Percentiles rank a stretch among this genome's conserved stretches.
phyloP scores from a whole-genome alignment of 2,797 vertebrate genomes.

The Menidia menidia region DNA sequence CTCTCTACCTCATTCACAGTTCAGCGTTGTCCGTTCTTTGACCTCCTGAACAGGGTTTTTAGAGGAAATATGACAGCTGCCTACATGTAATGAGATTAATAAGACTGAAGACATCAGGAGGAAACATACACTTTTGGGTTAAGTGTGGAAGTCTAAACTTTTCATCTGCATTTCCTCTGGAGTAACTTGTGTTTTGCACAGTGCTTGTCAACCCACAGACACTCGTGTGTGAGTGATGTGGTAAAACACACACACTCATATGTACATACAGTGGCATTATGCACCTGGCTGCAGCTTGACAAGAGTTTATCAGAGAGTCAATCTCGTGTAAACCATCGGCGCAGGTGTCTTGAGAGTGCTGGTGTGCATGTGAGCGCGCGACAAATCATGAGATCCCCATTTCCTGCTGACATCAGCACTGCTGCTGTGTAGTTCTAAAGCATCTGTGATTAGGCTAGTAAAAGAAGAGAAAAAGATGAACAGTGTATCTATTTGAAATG shows the following conservation, averaged over 20 bases:
- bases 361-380: conserved; percentile 6
- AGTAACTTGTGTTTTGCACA: conserved; percentile 45
- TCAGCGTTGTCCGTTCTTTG: no score
- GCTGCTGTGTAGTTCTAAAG: neutral
- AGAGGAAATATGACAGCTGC: neutral
- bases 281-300: conserved; percentile 77
- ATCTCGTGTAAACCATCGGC: conserved; percentile 73
- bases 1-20: neutral
- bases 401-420: conserved; percentile 34
- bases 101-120: conserved; percentile 11
- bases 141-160: conserved; percentile 42
- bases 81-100: neutral
- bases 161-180: conserved; percentile 60
- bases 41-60: no score
- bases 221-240: conserved; percentile 66
- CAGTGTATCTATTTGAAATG: conserved; percentile 1
- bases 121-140: conserved; percentile 5
- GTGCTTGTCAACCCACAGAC: conserved; percentile 60
- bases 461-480: neutral
- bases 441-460: conserved; percentile 1
- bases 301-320: conserved; percentile 68
- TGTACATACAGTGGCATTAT: conserved; percentile 38
- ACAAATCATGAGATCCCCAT: conserved; percentile 13
- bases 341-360: conserved; percentile 63
- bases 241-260: conserved; percentile 46